Base-by-base conservation (phyloP, 2,113 vertebrate species). In the Scomber japonicus region DNA sequence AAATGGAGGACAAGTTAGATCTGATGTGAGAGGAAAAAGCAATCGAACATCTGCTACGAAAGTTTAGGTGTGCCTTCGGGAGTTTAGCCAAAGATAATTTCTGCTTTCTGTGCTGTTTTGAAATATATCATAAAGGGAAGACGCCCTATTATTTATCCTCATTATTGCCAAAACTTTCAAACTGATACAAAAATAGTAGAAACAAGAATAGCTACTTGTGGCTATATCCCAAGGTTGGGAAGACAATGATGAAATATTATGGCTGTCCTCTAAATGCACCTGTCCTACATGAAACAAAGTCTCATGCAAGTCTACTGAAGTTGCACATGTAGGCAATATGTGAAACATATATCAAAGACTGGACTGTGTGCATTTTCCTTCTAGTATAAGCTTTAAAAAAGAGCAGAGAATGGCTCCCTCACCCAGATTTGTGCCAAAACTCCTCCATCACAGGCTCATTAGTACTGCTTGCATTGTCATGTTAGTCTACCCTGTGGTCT, bases 211-310 rank as follows among this genome's bases (percentile, higher is more conserved):
- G 40, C 65, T 86, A 83, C 81, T 83, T 19, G 50, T 71, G 75
- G 85, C 19, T 27, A 15, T 21, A 70, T 73, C 76, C 84, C 44
- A 44, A 73, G 71, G 81, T 71, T 53, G 59, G 59, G 68, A 62
- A 81, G 80, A 84, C 61, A 75, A 74, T 87, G 87, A 91, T 87
- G 84, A 89, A 88, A 90, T 80, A 76, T 78, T 75, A 70, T 82
- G 72, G 1, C 65, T 67, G 50, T 35, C 49, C 46, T 73, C 15
- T 17, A 14, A 69, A 65, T 71, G 17, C 11, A 17, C 35, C 51
- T 0, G 45, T 65, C n/a, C n/a, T 11, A 3, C 19, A 54, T 46
- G 4, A 80, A 64, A 85, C 3, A 46, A 19, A 57, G 30, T 46
- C 53, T 51, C 46, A 56, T 49, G 15, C 1, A 16, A 31, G 46